These are phyloP conservation scores for Glossophaga mutica DNA, from an alignment of 2,797 vertebrate species.

Conservation along the genomic window DNA sequence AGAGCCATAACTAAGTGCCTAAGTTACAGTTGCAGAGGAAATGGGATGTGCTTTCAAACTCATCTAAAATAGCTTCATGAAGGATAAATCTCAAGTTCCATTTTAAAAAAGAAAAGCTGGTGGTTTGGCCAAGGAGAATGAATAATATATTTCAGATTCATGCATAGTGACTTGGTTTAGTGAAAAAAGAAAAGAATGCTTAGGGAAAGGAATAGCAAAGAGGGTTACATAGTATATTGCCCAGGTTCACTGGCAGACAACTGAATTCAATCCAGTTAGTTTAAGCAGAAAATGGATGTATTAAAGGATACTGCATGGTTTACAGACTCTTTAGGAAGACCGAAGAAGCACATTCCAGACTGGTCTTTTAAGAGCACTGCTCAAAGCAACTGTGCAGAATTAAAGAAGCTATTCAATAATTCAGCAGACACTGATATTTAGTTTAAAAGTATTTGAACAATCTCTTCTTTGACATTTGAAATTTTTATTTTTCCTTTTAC, in stretches of 20 bases:
- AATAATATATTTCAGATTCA: not conserved
- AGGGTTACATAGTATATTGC: not conserved
- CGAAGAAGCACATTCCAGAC: not conserved
- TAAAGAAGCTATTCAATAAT: not conserved
- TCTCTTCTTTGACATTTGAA: not conserved
- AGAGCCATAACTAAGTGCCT: constrained; percentile 39
- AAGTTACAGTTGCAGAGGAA: constrained; percentile 49
- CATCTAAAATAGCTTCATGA: constrained; percentile 45
- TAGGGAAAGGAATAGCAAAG: not conserved
- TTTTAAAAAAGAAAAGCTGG: constrained; percentile 39
- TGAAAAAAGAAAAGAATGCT: no score
- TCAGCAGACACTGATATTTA: not conserved
- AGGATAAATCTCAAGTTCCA: constrained; percentile 33
- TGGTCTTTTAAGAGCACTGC: not conserved
- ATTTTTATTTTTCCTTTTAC: not conserved
- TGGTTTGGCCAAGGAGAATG: constrained; percentile 18
- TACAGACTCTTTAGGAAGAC: not conserved
- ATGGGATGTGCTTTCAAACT: constrained; percentile 26
- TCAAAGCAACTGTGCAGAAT: not conserved
- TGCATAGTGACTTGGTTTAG: not conserved
- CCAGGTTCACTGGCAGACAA: not conserved
- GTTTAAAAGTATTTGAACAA: not conserved
- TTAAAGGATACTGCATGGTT: constrained; percentile 7
- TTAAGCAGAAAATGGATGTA: constrained; percentile 12
- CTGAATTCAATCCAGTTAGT: not conserved